Conservation (phyloP, 2,113 vertebrate species). For the Colinus virginianus region DNA sequence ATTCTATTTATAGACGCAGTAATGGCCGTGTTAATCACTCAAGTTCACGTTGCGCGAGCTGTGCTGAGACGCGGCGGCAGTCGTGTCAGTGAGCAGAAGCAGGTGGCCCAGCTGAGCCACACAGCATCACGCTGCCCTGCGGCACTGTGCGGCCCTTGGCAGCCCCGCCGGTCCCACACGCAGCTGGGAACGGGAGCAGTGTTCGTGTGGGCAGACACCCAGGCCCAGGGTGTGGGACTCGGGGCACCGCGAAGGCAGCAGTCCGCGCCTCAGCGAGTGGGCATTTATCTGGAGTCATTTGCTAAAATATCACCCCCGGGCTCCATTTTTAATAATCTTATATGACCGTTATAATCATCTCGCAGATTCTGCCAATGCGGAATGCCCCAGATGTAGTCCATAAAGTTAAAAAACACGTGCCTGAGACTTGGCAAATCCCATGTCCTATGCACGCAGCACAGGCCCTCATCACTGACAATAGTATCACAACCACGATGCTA, state of each 20-base stretch:
- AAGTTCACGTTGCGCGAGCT: slow-evolving; percentile 36
- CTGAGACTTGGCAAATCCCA: background rate
- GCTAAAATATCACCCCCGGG: background rate
- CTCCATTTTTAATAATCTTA: background rate
- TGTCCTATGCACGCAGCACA: background rate
- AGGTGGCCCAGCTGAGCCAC: background rate
- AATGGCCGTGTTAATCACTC: slow-evolving; percentile 51
- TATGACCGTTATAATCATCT: background rate
- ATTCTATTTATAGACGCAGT: slow-evolving; percentile 63
- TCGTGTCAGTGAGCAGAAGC: background rate
- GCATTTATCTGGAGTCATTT: accelerated
- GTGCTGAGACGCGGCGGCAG: background rate
- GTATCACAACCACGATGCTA: background rate
- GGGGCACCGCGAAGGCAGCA: background rate
- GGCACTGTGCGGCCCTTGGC: background rate
- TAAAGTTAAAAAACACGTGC: background rate
- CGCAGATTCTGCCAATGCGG: background rate
- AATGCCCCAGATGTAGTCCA: background rate
- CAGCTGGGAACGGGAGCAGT: background rate
- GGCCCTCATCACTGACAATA: background rate
- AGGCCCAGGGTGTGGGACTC: background rate
- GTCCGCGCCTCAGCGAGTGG: background rate
- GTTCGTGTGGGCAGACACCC: background rate
- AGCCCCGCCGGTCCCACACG: background rate
- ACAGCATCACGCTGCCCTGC: background rate